phyloP scores from a whole-genome alignment of 1,140 invertebrate genomes.

The Brachystomella parvula region DNA sequence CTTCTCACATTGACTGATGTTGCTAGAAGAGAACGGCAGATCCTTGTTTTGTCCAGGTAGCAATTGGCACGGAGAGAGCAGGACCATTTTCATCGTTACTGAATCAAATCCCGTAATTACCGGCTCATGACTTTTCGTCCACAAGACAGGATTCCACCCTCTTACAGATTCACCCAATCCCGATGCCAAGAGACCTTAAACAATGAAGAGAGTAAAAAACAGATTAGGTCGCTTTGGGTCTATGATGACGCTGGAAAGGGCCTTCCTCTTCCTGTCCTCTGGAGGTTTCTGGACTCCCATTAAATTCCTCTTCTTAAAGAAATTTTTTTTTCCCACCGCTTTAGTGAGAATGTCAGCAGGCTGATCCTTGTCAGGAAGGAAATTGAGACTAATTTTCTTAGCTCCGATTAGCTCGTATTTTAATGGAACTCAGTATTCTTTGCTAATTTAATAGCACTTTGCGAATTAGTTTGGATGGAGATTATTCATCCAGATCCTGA shows the following conservation, averaged over 20 bases:
- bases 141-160: neutral
- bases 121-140: slow-evolving; percentile 16
- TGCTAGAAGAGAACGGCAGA: neutral
- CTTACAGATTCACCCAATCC: neutral
- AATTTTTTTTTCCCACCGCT: slow-evolving; percentile 12
- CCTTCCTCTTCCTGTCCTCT: slow-evolving; percentile 9
- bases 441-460: slow-evolving; percentile 40
- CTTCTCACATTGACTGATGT: slow-evolving; percentile 12
- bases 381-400: slow-evolving; percentile 14
- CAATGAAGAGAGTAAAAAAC: neutral
- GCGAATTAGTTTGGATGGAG: slow-evolving; percentile 35
- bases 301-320: slow-evolving; percentile 6
- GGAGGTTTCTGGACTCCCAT: neutral
- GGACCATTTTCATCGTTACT: slow-evolving; percentile 9
- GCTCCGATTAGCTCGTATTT: slow-evolving; percentile 38
- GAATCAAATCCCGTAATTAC: slow-evolving; percentile 12
- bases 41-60: neutral
- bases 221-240: slow-evolving; percentile 9
- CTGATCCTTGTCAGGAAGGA: slow-evolving; percentile 20
- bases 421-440: slow-evolving; percentile 41
- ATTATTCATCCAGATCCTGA: slow-evolving; percentile 2
- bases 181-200: neutral
- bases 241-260: neutral
- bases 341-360: slow-evolving; percentile 34
- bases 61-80: slow-evolving; percentile 23